Evolutionary conservation across 2,797 vertebrate species (phyloP).

Genomic region (Myotis pilosus): DNA sequence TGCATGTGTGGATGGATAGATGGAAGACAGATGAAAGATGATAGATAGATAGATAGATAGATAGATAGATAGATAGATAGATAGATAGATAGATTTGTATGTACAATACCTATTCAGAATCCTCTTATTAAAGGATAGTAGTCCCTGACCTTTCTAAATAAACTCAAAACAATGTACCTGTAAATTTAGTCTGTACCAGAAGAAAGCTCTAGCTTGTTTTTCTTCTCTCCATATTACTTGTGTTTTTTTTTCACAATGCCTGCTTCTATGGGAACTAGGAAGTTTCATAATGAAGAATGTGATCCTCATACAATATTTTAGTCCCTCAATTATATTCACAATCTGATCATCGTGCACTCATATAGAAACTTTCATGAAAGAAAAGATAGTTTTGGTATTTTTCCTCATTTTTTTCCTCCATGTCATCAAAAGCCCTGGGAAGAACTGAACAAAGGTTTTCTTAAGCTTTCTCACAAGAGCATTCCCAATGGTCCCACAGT

Average conservation of each 20-base stretch:
- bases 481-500: background rate
- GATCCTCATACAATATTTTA: background rate
- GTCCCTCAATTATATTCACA: background rate
- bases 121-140: background rate
- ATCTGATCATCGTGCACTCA: background rate
- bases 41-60: background rate
- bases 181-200: background rate
- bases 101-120: background rate
- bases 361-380: constrained; percentile 33
- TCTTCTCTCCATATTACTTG: background rate
- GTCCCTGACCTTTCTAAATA: constrained; percentile 1
- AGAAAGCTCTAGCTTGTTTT: background rate
- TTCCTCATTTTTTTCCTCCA: background rate
- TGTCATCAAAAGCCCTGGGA: constrained; percentile 23
- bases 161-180: constrained; percentile 25
- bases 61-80: background rate
- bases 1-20: background rate
- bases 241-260: background rate
- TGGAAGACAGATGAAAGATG: background rate
- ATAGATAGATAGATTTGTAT: background rate
- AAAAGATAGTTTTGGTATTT: background rate
- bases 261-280: background rate
- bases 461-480: background rate
- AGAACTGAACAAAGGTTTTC: background rate
- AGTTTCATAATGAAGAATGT: background rate